Percentiles rank a stretch among this genome's conserved stretches.
phyloP scores from a whole-genome alignment of 2,113 vertebrate genomes.

The Trichechus manatus region DNA sequence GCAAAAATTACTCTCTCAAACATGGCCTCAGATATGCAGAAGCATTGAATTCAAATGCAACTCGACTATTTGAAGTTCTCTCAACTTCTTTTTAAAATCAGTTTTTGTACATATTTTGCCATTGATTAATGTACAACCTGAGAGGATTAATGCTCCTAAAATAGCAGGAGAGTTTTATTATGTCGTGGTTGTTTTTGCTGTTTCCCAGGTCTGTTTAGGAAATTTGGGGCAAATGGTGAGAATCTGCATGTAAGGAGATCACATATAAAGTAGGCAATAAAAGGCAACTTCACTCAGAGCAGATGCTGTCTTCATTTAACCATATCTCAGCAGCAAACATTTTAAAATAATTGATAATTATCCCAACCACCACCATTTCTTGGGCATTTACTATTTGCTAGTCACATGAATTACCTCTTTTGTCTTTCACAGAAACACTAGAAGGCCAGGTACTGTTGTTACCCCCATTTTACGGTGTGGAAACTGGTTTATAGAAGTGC shows the following conservation, averaged over 20 bases:
- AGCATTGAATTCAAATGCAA: conserved; percentile 74
- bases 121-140: conserved; percentile 55
- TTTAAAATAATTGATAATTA: neutral
- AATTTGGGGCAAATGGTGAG: neutral
- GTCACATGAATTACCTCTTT: neutral
- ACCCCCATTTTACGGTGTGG: neutral
- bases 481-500: neutral
- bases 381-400: neutral
- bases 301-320: neutral
- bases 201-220: neutral
- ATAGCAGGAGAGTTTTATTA: neutral
- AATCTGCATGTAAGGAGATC: neutral
- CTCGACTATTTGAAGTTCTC: conserved; percentile 70
- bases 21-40: conserved; percentile 77
- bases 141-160: neutral
- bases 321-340: neutral
- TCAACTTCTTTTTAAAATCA: conserved; percentile 77
- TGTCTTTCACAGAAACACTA: neutral
- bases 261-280: neutral
- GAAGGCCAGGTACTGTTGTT: neutral
- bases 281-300: neutral
- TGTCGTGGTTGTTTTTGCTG: neutral
- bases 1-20: conserved; percentile 89
- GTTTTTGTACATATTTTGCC: conserved; percentile 60
- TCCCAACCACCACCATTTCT: neutral